Evolutionary conservation across 2,888 invertebrate genomes (phyloP), one percentile per base, ranked within the genome.

Genomic region (Sinopyrophorus schimmeli): DNA sequence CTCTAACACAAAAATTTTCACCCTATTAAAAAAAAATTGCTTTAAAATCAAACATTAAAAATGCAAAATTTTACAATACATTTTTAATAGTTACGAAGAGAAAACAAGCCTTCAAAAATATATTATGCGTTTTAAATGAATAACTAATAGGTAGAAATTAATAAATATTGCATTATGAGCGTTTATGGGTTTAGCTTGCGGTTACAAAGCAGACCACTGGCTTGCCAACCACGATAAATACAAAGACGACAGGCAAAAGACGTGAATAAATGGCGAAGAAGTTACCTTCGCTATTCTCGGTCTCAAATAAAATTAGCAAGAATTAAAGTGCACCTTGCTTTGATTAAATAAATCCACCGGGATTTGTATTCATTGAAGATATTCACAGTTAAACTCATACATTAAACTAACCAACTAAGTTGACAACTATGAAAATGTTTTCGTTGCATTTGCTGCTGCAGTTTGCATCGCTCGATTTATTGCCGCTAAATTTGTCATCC

Each of bases 341-440:
- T 55, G 60, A 60, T 60, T 60, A 58, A 60, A 60, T 58, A 58
- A 60, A 55, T 54, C 38, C 54, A 53, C 53, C 52, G 54, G 42
- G 42, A 47, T 50, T 55, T 27, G 53, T 54, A 24, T 35, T 24
- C 35, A 35, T 35, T 35, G 35, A 35, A 54, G 48, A 40, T 47
- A 55, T 49, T 42, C 48, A 32, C 51, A 54, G 52, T 54, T 42
- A 32, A 26, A 27, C 24, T 15, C 35, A 43, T 43, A 43, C 35
- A 28, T 43, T 34, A 43, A 26, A 35, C 37, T 44, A 31, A 30
- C 37, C 44, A 20, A 11, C 37, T 44, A 44, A 44, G 44, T 37
- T 31, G 44, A 44, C 44, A 30, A 17, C 23, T 44, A 44, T 37
- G 44, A 43, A 43, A 43, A 43, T 43, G 43, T 43, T 43, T 43